Evolutionary conservation across 2,797 vertebrate species (phyloP).

Genomic region (Alcedo atthis): DNA sequence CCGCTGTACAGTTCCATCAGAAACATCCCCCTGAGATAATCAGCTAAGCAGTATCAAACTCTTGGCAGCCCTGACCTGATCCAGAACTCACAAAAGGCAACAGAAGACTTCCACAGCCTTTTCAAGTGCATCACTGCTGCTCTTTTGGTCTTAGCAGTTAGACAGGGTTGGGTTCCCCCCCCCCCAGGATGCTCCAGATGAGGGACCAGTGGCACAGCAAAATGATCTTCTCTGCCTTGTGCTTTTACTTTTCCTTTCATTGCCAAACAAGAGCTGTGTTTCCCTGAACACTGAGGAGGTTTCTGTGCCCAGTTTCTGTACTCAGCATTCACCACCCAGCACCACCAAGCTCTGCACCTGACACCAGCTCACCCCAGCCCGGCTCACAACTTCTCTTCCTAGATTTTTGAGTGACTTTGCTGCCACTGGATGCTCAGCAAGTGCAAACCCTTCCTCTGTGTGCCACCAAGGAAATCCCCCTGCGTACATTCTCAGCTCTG

Average conservation of each 20-base stretch:
- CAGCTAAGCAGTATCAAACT: slow-evolving; percentile 50
- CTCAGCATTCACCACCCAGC: background rate
- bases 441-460: background rate
- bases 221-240: background rate
- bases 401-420: background rate
- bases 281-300: background rate
- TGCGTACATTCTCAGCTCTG: background rate
- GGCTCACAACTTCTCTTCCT: background rate
- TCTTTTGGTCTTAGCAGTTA: background rate
- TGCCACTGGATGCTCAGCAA: background rate
- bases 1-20: slow-evolving; percentile 1
- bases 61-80: slow-evolving; percentile 24
- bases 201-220: background rate
- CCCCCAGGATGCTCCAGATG: background rate
- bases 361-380: accelerated
- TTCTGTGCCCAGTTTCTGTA: background rate
- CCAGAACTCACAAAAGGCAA: slow-evolving; percentile 25
- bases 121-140: background rate
- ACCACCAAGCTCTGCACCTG: background rate
- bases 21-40: slow-evolving; percentile 65
- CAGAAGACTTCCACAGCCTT: background rate
- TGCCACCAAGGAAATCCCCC: slow-evolving; percentile 28
- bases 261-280: background rate
- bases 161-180: background rate
- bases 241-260: background rate